A percentile compares a stretch with the other conserved stretches of the same genome.
Conservation (phyloP, 2,113 vertebrate genomes). For the Acrocephalus arundinaceus region DNA sequence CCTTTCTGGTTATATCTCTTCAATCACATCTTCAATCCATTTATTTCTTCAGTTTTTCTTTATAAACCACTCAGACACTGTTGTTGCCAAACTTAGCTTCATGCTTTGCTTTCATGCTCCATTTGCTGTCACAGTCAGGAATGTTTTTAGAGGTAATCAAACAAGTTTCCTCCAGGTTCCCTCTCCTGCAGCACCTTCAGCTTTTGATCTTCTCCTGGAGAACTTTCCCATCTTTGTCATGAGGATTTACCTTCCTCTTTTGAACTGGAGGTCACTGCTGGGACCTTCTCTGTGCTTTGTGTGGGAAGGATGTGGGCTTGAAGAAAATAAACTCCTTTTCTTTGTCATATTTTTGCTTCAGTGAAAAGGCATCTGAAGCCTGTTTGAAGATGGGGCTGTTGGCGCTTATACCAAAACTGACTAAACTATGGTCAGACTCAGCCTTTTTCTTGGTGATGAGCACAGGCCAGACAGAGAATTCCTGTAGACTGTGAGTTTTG, state of each 20-base stretch:
- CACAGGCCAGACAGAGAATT: background rate
- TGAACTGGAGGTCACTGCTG: background rate
- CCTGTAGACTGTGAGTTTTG: background rate
- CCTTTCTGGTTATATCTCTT: background rate
- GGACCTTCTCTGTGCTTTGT: background rate
- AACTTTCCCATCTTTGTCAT: background rate
- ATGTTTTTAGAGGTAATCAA: background rate
- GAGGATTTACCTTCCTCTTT: background rate
- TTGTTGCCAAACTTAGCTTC: background rate
- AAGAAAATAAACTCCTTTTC: background rate
- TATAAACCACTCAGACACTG: background rate
- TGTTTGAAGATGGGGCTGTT: background rate
- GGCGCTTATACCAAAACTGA: background rate
- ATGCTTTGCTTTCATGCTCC: background rate
- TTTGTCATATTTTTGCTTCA: background rate
- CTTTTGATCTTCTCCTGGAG: background rate
- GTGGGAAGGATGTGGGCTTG: background rate
- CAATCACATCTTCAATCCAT: background rate
- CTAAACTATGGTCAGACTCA: background rate
- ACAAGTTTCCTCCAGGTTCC: background rate
- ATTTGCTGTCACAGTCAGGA: background rate
- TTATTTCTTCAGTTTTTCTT: background rate
- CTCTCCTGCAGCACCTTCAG: background rate
- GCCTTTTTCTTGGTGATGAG: background rate
- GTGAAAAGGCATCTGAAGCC: background rate